Conservation (phyloP, 2,888 invertebrate genomes). For the Ephialtes manifestator region DNA sequence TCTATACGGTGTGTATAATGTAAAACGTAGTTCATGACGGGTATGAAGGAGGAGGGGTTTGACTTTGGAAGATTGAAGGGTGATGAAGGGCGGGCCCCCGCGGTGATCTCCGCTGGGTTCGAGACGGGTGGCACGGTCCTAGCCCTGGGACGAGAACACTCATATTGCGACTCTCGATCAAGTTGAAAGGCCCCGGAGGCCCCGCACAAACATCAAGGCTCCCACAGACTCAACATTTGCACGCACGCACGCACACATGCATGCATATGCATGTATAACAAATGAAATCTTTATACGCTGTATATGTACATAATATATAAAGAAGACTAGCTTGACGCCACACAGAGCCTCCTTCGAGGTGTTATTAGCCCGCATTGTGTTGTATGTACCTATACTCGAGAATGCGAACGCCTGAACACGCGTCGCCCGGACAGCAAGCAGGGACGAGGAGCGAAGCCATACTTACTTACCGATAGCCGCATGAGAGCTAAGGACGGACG, state of each 20-base stretch:
- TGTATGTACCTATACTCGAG: conserved; percentile 54
- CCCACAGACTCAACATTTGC: conserved; percentile 15
- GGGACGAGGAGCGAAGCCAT: conserved; percentile 37
- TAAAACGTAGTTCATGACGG: not conserved
- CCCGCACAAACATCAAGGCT: conserved; percentile 25
- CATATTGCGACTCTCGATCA: conserved; percentile 66
- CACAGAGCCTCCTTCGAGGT: conserved; percentile 76
- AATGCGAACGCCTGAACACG: conserved; percentile 38
- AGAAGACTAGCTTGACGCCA: conserved; percentile 12
- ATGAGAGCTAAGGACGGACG: conserved; percentile 40
- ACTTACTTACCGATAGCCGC: conserved; percentile 33
- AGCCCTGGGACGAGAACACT: conserved; percentile 54
- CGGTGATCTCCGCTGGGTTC: conserved; percentile 77
- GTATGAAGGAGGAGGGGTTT: conserved; percentile 54
- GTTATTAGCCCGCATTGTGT: conserved; percentile 83
- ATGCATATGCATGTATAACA: conserved; percentile 28
- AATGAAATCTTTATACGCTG: not conserved
- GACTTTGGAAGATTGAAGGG: conserved; percentile 76
- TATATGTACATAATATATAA: conserved; percentile 2
- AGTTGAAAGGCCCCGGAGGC: conserved; percentile 32
- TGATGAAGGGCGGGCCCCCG: conserved; percentile 82
- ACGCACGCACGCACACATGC: conserved; percentile 39
- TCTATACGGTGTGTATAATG: no score
- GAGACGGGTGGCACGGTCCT: conserved; percentile 77
- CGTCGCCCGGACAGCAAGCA: conserved; percentile 32